These are phyloP conservation scores for Cotesia vestalis DNA, from an alignment of 1,140 invertebrate species.

Conservation along the genomic window DNA sequence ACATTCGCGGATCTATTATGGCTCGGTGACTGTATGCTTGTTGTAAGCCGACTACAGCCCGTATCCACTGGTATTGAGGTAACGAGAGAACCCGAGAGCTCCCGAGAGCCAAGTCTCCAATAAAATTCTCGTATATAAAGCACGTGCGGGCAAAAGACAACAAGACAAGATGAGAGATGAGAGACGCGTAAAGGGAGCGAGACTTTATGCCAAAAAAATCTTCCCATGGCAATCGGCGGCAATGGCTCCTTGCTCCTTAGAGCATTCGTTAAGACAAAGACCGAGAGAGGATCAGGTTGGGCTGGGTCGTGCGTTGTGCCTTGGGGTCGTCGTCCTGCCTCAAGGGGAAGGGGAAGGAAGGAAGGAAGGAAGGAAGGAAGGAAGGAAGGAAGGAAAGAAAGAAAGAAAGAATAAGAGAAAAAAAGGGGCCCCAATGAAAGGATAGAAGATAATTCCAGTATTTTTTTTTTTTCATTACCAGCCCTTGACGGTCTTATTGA, in stretches of 20 bases:
- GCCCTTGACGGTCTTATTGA: neutral
- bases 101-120: neutral
- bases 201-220: slow-evolving; percentile 21
- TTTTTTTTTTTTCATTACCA: neutral
- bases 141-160: neutral
- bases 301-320: slow-evolving; percentile 12
- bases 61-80: neutral
- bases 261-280: slow-evolving; percentile 12
- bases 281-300: slow-evolving; percentile 5
- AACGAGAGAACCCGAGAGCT: neutral
- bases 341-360: slow-evolving; percentile 17
- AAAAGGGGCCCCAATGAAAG: neutral
- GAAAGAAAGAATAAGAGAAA: neutral
- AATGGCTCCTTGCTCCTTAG: neutral
- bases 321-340: slow-evolving; percentile 30
- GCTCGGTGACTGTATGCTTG: neutral
- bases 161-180: neutral
- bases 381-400: slow-evolving; percentile 23
- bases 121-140: neutral
- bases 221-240: slow-evolving; percentile 29
- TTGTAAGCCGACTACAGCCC: neutral
- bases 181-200: neutral
- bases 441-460: neutral
- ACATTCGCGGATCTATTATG: slow-evolving; percentile 18
- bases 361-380: neutral